Percentiles rank a stretch among this genome's conserved stretches.
Evolutionary conservation across 1,140 invertebrate species (phyloP).

Genomic region (Conopomorpha cramerella): DNA sequence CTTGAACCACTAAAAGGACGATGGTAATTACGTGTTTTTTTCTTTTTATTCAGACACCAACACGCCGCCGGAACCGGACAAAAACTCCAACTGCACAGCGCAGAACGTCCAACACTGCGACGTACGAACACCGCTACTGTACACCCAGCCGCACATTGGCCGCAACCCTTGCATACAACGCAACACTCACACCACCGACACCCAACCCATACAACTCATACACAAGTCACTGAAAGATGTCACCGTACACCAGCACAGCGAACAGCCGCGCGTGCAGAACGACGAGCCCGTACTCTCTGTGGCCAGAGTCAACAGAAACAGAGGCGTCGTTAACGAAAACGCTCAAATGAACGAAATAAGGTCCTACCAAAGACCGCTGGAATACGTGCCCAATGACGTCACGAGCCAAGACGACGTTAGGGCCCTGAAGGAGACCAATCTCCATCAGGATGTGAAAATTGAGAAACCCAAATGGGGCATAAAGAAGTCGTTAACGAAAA

Average conservation of each 20-base stretch:
- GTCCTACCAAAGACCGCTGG: slow-evolving; percentile 64
- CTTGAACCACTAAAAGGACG: no score
- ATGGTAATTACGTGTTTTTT: no score
- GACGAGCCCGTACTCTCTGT: slow-evolving; percentile 35
- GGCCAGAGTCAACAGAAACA: slow-evolving; percentile 18
- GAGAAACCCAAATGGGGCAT: slow-evolving; percentile 50
- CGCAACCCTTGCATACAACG: slow-evolving; percentile 88
- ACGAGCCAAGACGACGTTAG: slow-evolving; percentile 64
- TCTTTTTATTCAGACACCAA: slow-evolving; percentile 11
- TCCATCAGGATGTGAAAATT: slow-evolving; percentile 32
- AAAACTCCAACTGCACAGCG: slow-evolving; percentile 39
- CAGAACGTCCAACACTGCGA: slow-evolving; percentile 21
- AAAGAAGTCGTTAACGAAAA: slow-evolving; percentile 31
- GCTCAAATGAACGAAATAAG: slow-evolving; percentile 36
- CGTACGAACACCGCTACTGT: slow-evolving; percentile 34
- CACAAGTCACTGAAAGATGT: slow-evolving; percentile 72
- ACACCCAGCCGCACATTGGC: slow-evolving; percentile 82
- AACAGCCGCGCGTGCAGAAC: slow-evolving; percentile 18
- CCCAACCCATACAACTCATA: slow-evolving; percentile 70
- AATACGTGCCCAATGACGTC: slow-evolving; percentile 79
- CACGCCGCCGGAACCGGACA: slow-evolving; percentile 13
- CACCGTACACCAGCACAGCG: slow-evolving; percentile 23
- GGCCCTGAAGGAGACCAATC: slow-evolving; percentile 39
- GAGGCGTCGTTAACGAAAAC: slow-evolving; percentile 20
- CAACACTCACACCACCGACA: slow-evolving; percentile 69